These are phyloP conservation scores for Dendroctonus valens DNA, from an alignment of 1,140 invertebrate species.

Conservation along the genomic window DNA sequence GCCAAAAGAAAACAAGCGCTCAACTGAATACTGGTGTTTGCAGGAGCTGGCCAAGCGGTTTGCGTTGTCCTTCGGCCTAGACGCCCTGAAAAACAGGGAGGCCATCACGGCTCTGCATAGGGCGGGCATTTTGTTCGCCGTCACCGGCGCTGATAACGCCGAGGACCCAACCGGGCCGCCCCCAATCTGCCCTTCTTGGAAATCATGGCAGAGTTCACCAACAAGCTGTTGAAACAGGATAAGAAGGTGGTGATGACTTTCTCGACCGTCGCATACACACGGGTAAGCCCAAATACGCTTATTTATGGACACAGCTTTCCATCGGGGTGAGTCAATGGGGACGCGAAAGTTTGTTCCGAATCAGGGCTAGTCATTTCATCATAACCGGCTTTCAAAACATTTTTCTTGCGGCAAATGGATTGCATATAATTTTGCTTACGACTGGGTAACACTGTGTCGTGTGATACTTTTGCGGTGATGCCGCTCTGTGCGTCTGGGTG, in stretches of 20 bases:
- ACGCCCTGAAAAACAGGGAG: slow-evolving; percentile 96
- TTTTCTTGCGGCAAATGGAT: too few species aligned
- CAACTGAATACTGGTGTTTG: slow-evolving; percentile 8
- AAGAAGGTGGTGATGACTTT: slow-evolving; percentile 86
- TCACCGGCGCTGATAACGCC: slow-evolving; percentile 56
- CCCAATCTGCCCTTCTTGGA: slow-evolving; percentile 89
- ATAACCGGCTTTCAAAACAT: too few species aligned
- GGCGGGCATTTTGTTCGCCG: slow-evolving; percentile 89
- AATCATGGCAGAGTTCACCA: slow-evolving; percentile 93
- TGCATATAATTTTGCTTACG: too few species aligned
- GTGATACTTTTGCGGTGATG: too few species aligned
- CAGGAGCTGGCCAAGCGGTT: slow-evolving; percentile 94
- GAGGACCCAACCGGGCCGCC: slow-evolving; percentile 76
- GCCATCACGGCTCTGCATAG: slow-evolving; percentile 94
- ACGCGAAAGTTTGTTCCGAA: too few species aligned
- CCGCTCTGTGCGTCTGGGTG: too few species aligned
- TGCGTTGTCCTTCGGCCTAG: slow-evolving; percentile 94
- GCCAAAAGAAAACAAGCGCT: background rate
- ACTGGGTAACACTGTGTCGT: too few species aligned
- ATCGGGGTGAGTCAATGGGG: too few species aligned
- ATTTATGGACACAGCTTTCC: too few species aligned
- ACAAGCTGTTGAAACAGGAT: slow-evolving; percentile 94
- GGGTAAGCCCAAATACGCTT: slow-evolving; percentile 46
- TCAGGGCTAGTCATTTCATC: too few species aligned
- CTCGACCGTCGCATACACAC: slow-evolving; percentile 76